Conservation (phyloP, 2,113 vertebrate genomes). For the Recurvirostra avosetta region DNA sequence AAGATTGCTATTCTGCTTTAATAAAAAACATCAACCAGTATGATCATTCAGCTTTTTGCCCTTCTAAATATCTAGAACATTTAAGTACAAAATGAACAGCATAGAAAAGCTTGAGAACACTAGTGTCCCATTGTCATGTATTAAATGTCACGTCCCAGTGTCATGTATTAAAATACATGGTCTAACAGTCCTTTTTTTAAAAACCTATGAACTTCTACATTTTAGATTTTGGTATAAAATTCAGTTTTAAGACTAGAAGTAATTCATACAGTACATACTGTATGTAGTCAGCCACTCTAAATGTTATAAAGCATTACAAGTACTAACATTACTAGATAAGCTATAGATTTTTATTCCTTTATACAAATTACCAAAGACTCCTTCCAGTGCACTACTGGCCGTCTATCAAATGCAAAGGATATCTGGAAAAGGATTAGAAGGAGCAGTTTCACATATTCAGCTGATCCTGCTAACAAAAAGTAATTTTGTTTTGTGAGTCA, state of each 20-base stretch:
- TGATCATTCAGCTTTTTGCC: not conserved
- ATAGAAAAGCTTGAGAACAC: not conserved
- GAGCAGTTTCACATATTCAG: not conserved
- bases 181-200: not conserved
- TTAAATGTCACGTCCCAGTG: no score
- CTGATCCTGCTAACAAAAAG: not conserved
- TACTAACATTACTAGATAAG: not conserved
- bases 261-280: not conserved
- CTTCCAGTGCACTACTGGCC: not conserved
- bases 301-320: not conserved
- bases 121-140: not conserved
- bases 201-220: not conserved
- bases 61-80: not conserved
- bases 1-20: not conserved
- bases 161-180: not conserved
- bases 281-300: not conserved
- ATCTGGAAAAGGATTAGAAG: not conserved
- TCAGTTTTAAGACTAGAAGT: not conserved
- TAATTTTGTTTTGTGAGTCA: not conserved
- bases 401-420: not conserved
- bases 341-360: not conserved
- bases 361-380: not conserved
- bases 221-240: not conserved
- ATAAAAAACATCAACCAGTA: not conserved
- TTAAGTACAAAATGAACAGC: not conserved